Evolutionary conservation across 2,888 invertebrate genomes (phyloP).

Genomic region (Leucophenga montana): DNA sequence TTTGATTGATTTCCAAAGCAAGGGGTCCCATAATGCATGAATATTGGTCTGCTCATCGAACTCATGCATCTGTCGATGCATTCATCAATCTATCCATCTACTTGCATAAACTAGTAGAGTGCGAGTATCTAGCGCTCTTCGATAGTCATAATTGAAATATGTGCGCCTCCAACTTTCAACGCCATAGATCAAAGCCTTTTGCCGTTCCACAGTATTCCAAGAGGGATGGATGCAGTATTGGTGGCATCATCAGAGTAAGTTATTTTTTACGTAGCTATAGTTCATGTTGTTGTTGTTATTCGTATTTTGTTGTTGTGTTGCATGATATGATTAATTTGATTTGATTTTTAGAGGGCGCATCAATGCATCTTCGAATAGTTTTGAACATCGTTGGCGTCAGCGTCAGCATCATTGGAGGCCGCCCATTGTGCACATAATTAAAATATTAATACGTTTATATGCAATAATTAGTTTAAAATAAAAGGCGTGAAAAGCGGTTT

Average conservation of each 20-base stretch:
- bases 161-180: conserved; percentile 30
- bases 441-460: conserved; percentile 44
- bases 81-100: background rate
- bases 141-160: conserved; percentile 60
- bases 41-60: conserved; percentile 11
- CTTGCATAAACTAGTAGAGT: background rate
- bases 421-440: conserved; percentile 50
- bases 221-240: background rate
- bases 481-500: background rate
- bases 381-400: background rate
- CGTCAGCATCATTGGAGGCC: background rate
- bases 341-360: conserved; percentile 38
- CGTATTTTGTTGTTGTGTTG: conserved; percentile 25
- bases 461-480: conserved; percentile 18
- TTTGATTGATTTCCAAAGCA: conserved; percentile 60
- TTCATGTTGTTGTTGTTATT: conserved; percentile 6
- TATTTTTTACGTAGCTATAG: background rate
- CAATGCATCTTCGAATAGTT: conserved; percentile 30
- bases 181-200: conserved; percentile 52
- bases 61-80: background rate
- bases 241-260: background rate
- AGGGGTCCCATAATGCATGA: conserved; percentile 25
- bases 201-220: background rate
- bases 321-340: conserved; percentile 64
- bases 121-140: background rate